A percentile compares a stretch with the other conserved stretches of the same genome.
Evolutionary conservation across 1,140 invertebrate genomes (phyloP).

Genomic region (Ruditapes philippinarum): DNA sequence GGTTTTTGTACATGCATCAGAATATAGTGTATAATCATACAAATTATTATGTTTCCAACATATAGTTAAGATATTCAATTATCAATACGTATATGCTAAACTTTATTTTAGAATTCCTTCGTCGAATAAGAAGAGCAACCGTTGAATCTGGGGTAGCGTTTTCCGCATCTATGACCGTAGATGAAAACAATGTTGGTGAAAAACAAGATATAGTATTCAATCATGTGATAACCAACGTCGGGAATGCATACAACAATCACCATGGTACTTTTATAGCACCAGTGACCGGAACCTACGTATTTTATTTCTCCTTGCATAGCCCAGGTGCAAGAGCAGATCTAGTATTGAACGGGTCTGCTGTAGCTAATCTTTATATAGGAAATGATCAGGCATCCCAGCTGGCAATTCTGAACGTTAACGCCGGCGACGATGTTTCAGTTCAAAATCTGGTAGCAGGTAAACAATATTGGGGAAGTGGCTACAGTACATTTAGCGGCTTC

Average conservation of each 20-base stretch:
- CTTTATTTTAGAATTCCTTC: background rate
- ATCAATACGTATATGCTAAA: too few species aligned
- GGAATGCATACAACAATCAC: background rate
- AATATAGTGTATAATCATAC: too few species aligned
- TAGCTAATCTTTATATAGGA: background rate
- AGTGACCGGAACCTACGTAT: constrained; percentile 5
- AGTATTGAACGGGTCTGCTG: background rate
- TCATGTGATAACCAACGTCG: constrained; percentile 34
- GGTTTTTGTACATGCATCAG: too few species aligned
- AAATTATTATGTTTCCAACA: too few species aligned
- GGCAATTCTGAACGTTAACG: background rate
- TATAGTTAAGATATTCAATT: too few species aligned
- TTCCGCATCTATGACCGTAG: background rate
- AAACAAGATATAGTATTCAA: constrained; percentile 19
- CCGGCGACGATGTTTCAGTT: background rate
- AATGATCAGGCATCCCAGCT: background rate
- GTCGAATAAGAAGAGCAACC: background rate
- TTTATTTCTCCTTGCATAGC: background rate
- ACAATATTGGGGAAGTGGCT: background rate
- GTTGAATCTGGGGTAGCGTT: background rate
- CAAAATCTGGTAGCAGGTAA: background rate
- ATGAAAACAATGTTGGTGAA: background rate
- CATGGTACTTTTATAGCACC: constrained; percentile 34
- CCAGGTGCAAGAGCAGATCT: background rate
- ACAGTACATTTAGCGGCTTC: constrained; percentile 2